Evolutionary conservation across 2,797 vertebrate genomes (phyloP).

Genomic region (Cuculus canorus): DNA sequence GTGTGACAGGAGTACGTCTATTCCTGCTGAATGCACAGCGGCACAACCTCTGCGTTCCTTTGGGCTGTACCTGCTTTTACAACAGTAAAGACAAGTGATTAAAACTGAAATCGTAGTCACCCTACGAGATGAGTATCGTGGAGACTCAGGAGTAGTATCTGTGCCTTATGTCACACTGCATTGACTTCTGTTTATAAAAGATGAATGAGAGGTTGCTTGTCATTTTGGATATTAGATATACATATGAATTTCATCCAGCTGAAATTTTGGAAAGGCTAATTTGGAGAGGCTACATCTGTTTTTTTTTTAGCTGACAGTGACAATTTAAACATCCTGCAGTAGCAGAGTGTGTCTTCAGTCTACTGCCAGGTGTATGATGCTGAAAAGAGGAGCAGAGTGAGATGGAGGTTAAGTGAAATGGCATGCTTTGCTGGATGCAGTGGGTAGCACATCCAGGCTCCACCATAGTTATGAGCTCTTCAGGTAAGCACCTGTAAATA

Average conservation of each 20-base stretch:
- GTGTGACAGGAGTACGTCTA: background rate
- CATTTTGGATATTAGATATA: background rate
- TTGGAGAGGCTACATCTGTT: background rate
- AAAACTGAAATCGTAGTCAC: slow-evolving; percentile 18
- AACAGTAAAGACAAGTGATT: background rate
- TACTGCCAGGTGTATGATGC: background rate
- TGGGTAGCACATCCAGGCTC: background rate
- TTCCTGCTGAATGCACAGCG: background rate
- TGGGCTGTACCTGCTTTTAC: slow-evolving; percentile 10
- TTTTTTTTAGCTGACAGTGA: background rate
- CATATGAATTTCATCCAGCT: background rate
- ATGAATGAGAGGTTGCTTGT: background rate
- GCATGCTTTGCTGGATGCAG: fast-evolving
- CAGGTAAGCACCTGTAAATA: background rate
- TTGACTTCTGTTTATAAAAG: background rate
- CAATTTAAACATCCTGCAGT: background rate
- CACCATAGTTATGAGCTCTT: background rate
- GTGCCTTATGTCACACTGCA: background rate
- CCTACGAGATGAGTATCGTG: background rate
- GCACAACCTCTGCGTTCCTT: background rate
- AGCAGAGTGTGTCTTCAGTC: background rate
- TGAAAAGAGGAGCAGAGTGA: background rate
- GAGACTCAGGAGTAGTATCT: background rate
- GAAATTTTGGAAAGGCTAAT: background rate
- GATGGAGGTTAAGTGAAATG: background rate